A percentile compares a stretch with the other conserved stretches of the same genome.
Conservation (phyloP, 2,113 vertebrate genomes). For the Mormyrus lacerda region DNA sequence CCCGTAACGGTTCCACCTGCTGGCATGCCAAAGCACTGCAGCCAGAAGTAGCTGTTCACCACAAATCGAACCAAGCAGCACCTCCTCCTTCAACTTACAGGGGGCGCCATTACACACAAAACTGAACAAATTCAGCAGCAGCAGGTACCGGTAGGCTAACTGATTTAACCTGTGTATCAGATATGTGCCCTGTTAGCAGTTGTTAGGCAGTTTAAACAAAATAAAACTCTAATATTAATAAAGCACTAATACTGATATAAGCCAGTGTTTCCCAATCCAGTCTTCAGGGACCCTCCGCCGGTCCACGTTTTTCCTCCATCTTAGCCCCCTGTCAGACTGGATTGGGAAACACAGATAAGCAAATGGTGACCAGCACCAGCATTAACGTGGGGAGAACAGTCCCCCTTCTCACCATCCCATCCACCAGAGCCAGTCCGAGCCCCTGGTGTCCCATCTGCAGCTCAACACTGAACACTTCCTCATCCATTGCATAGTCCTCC, state of each 20-base stretch:
- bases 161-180: neutral
- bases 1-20: neutral
- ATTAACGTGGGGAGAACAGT: neutral
- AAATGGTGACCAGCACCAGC: neutral
- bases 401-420: constrained; percentile 52
- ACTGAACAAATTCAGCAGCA: neutral
- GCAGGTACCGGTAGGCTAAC: neutral
- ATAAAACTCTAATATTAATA: neutral
- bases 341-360: neutral
- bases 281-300: too few relatives aligned
- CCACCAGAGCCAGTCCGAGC: constrained; percentile 64
- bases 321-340: too few relatives aligned
- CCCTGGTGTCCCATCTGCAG: constrained; percentile 59
- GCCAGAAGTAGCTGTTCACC: neutral
- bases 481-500: constrained; percentile 38
- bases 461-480: constrained; percentile 64
- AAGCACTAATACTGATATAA: neutral
- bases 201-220: neutral
- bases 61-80: neutral
- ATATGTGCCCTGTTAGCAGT: neutral
- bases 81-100: neutral
- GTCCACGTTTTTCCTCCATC: too few relatives aligned
- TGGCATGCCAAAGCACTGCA: neutral
- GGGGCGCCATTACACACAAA: neutral
- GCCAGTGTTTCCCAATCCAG: neutral